phyloP scores from a whole-genome alignment of 1,140 invertebrate genomes.

The Drosophila guanche region DNA sequence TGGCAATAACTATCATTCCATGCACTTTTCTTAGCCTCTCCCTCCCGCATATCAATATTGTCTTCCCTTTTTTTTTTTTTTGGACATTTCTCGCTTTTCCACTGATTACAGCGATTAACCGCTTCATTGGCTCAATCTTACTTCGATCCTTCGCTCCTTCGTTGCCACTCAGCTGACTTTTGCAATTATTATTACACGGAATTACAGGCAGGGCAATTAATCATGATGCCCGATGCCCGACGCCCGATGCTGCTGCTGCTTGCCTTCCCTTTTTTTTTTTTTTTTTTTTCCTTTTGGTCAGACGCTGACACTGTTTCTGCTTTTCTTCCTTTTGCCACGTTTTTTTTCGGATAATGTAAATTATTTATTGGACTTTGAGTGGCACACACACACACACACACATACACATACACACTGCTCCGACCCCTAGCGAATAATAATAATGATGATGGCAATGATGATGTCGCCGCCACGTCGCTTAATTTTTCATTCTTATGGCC shows the following conservation, averaged over 20 bases:
- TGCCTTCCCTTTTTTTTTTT: too few species aligned
- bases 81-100: background rate
- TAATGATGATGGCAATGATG: slow-evolving; percentile 4
- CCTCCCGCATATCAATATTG: too few species aligned
- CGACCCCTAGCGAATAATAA: background rate
- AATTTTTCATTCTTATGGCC: slow-evolving; percentile 51
- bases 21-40: too few species aligned
- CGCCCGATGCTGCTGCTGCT: too few species aligned
- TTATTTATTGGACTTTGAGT: slow-evolving; percentile 72
- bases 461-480: background rate
- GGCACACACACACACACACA: slow-evolving; percentile 20
- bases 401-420: slow-evolving; percentile 1
- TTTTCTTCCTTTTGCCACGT: too few species aligned
- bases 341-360: slow-evolving; percentile 48
- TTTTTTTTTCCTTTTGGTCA: background rate
- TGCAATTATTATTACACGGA: slow-evolving; percentile 46
- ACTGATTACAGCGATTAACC: slow-evolving; percentile 23
- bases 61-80: background rate
- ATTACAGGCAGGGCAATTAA: slow-evolving; percentile 44
- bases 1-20: too few species aligned
- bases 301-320: background rate
- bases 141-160: slow-evolving; percentile 5
- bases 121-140: slow-evolving; percentile 15
- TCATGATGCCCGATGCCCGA: slow-evolving; percentile 7
- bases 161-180: slow-evolving; percentile 31